A percentile compares a stretch with the other conserved stretches of the same genome.
Conservation (phyloP, 2,113 vertebrate species). For the Dicentrarchus labrax region DNA sequence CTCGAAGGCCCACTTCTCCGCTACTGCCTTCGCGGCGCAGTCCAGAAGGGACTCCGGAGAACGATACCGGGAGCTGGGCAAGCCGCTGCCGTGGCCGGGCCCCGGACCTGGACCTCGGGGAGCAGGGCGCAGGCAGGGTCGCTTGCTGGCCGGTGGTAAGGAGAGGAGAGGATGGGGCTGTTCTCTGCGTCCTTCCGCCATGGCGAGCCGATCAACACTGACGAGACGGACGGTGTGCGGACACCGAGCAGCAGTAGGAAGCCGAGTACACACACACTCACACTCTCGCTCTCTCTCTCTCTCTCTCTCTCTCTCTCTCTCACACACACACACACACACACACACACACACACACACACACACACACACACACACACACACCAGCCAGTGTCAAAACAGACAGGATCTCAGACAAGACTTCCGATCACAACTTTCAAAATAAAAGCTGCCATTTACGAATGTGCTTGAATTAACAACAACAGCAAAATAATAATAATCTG, state of each 20-base stretch:
- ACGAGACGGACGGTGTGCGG: constrained; percentile 72
- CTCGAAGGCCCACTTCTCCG: constrained; percentile 97
- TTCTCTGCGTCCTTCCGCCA: constrained; percentile 96
- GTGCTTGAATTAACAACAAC: too few species aligned
- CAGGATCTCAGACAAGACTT: constrained; percentile 22
- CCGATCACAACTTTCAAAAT: constrained; percentile 58
- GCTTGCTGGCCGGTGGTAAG: constrained; percentile 89
- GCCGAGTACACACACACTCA: constrained; percentile 41
- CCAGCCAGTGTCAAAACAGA: constrained; percentile 13
- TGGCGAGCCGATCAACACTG: constrained; percentile 92
- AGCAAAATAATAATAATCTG: not conserved
- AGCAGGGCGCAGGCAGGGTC: constrained; percentile 89
- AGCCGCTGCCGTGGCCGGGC: constrained; percentile 81
- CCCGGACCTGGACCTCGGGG: constrained; percentile 85
- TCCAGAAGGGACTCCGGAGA: constrained; percentile 94
- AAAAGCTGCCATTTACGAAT: constrained; percentile 22
- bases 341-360: constrained; percentile 34
- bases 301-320: not conserved
- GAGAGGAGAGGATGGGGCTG: constrained; percentile 87
- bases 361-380: constrained; percentile 6
- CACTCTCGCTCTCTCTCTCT: constrained; percentile 3
- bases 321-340: constrained; percentile 39
- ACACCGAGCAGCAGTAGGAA: constrained; percentile 76
- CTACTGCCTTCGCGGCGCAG: constrained; percentile 95
- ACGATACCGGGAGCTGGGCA: constrained; percentile 83